phyloP scores from a whole-genome alignment of 2,888 invertebrate species.

The Melanargia galathea region DNA sequence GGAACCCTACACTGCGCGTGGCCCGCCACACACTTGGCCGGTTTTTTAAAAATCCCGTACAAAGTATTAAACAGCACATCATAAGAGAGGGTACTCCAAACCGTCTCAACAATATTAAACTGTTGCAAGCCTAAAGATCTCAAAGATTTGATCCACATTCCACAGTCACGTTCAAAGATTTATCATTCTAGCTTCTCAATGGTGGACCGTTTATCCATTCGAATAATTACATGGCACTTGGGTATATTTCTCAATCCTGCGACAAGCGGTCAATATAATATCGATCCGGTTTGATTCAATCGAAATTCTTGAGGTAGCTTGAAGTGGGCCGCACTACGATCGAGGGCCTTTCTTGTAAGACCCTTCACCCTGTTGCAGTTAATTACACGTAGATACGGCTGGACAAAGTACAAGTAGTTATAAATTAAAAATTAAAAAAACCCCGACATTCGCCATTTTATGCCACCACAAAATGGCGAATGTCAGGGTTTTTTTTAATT shows the following conservation, averaged over 20 bases:
- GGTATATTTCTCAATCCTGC: conserved; percentile 26
- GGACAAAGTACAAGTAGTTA: too few relatives aligned
- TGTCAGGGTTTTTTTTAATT: too few relatives aligned
- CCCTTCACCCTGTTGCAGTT: neutral
- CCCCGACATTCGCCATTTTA: too few relatives aligned
- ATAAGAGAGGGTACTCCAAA: neutral
- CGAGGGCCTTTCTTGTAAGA: conserved; percentile 1
- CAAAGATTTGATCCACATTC: neutral
- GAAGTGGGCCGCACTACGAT: conserved; percentile 6
- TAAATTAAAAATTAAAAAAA: too few relatives aligned
- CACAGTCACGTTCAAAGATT: neutral
- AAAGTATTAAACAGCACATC: too few relatives aligned
- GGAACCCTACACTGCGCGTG: too few relatives aligned
- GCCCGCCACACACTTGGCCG: too few relatives aligned
- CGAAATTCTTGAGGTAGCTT: conserved; percentile 34
- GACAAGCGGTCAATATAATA: conserved; percentile 30
- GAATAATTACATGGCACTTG: conserved; percentile 10
- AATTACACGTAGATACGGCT: too few relatives aligned
- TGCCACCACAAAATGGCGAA: too few relatives aligned
- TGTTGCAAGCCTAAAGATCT: neutral
- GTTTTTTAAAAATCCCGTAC: too few relatives aligned
- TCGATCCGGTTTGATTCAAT: conserved; percentile 36
- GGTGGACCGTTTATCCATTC: neutral
- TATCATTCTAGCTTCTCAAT: neutral
- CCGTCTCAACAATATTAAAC: neutral